Base-by-base conservation (phyloP, 2,113 vertebrate species). In the Smithornis capensis region DNA sequence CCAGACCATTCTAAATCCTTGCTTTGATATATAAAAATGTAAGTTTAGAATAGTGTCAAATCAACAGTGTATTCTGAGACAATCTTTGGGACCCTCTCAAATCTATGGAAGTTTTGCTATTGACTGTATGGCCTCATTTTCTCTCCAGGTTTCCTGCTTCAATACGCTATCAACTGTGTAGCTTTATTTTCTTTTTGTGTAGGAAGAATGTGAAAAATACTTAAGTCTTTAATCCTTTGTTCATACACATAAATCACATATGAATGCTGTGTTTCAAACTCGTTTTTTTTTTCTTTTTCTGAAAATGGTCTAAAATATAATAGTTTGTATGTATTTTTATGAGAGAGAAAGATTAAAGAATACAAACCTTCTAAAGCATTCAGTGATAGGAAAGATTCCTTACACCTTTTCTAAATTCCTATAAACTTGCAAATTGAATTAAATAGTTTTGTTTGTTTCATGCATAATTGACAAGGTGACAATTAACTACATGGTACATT, bases 381-480 rank as follows among this genome's bases (percentile, higher is more conserved):
- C 35, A 53, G 19, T 42, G 5, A 25, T 45, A 53, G 33, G 28
- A 82, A 69, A 76, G 10, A 69, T 57, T 77, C 31, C 42, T 73
- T 75, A 55, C 4, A 50, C 27, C 14, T 84, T 87, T 91, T 81
- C 62, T 79, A 79, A 82, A 91, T 82, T 91, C 40, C 40, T 94
- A 56, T 85, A 60, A 85, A 84, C 15, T 85, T 62, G 53, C 37
- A 69, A 83, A 91, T 90, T 90, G 85, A 94, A 88, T 94, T 84
- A 89, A 78, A 59, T 82, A n/a, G 67, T 80, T 90, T 92, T 91
- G 37, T 83, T 91, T 90, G 40, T 89, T 95, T 68, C 93, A 95
- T 95, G 74, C 47, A 92, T 92, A 97, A 94, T 93, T 95, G 86
- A 93, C 68, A 81, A 37, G 45, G 52, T 89, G 92, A 95, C 92